phyloP scores from a whole-genome alignment of 2,888 invertebrate genomes.

The Steinernema hermaphroditum region DNA sequence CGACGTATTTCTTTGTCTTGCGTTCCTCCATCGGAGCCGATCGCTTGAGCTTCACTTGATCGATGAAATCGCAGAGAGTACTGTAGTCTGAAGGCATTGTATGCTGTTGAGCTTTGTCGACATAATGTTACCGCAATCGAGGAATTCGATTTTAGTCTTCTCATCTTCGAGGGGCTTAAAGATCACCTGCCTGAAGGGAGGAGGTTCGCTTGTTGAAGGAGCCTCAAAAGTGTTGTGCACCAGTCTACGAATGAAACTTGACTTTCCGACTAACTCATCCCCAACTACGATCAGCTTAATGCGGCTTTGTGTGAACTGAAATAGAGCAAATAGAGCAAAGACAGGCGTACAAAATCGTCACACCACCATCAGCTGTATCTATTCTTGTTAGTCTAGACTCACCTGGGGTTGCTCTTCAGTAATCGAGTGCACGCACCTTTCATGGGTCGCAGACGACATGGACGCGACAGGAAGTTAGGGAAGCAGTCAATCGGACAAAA shows the following conservation, averaged over 20 bases:
- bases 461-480: constrained; percentile 10
- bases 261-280: constrained; percentile 17
- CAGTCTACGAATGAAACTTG: constrained; percentile 16
- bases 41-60: background rate
- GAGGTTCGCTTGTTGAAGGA: background rate
- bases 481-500: constrained; percentile 15
- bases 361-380: background rate
- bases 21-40: background rate
- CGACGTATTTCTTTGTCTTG: background rate
- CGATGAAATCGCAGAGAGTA: background rate
- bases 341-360: background rate
- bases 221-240: constrained; percentile 25
- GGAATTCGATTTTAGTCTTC: constrained; percentile 17
- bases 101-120: background rate
- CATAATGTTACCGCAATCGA: constrained; percentile 8
- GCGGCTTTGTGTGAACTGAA: constrained; percentile 16
- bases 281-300: constrained; percentile 17
- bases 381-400: no score
- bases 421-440: constrained; percentile 5
- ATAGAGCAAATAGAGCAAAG: no score
- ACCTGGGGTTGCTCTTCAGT: constrained; percentile 25
- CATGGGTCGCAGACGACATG: constrained; percentile 1
- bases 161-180: constrained; percentile 15
- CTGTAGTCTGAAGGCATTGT: background rate
- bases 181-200: constrained; percentile 13